Evolutionary conservation across 2,113 vertebrate genomes (phyloP).

Genomic region (Prinia subflava): DNA sequence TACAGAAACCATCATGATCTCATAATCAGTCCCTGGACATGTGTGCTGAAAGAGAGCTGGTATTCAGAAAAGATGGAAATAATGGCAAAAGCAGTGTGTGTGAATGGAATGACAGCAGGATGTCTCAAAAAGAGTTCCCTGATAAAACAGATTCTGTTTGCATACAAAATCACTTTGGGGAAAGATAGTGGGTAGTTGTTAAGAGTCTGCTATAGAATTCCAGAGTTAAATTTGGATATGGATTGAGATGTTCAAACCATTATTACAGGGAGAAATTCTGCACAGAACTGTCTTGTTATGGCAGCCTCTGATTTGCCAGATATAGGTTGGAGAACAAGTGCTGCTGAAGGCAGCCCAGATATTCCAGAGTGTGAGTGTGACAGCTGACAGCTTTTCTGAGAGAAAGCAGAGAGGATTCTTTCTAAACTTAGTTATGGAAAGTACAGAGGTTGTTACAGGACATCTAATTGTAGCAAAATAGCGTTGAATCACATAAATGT

Average conservation of each 20-base stretch:
- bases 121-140: neutral
- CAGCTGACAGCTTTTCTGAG: constrained; percentile 46
- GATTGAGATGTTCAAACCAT: neutral
- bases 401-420: constrained; percentile 9
- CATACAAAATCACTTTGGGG: constrained; percentile 8
- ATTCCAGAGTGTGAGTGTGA: neutral
- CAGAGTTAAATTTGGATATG: constrained; percentile 31
- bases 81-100: neutral
- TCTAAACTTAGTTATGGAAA: constrained; percentile 33
- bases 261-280: constrained; percentile 3
- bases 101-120: neutral
- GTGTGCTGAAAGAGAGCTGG: neutral
- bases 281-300: neutral
- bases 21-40: neutral
- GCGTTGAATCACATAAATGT: neutral
- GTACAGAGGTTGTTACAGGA: neutral
- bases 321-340: neutral
- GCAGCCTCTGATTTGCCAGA: neutral
- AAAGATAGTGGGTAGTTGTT: neutral
- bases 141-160: constrained; percentile 9
- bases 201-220: neutral
- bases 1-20: neutral
- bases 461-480: neutral
- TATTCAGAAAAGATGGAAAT: neutral
- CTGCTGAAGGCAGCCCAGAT: constrained; percentile 9